Evolutionary conservation across 2,113 vertebrate genomes (phyloP).

Genomic region (Myotis brandtii): DNA sequence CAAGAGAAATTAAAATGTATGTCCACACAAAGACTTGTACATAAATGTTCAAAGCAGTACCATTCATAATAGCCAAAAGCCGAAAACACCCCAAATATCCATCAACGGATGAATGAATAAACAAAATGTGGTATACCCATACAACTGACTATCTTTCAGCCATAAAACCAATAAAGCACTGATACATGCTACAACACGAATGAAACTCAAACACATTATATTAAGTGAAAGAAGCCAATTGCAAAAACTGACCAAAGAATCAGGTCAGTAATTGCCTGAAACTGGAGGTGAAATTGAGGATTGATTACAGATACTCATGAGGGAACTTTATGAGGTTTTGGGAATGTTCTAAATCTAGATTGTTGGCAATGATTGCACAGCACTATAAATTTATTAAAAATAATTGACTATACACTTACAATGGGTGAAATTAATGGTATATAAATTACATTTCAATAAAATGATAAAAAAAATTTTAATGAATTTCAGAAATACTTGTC

Average conservation of each 20-base stretch:
- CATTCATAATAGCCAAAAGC: neutral
- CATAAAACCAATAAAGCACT: neutral
- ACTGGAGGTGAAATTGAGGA: conserved; percentile 4
- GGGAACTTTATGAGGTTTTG: neutral
- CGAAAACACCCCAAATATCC: neutral
- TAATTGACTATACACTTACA: neutral
- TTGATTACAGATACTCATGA: neutral
- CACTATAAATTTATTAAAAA: neutral
- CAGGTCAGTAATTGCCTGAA: neutral
- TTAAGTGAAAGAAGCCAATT: neutral
- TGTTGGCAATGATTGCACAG: neutral
- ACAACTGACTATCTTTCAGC: neutral
- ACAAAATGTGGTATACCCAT: neutral
- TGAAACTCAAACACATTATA: neutral
- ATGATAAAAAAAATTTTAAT: neutral
- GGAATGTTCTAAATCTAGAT: conserved; percentile 3
- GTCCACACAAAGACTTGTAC: neutral
- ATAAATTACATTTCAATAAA: conserved; percentile 1
- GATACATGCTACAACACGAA: neutral
- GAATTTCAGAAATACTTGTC: neutral
- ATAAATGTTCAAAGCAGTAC: neutral
- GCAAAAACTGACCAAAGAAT: neutral
- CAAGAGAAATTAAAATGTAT: neutral
- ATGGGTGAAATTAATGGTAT: neutral
- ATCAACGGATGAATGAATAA: neutral